Evolutionary conservation across 2,888 invertebrate species (phyloP).

Genomic region (Meandrusa payeni): DNA sequence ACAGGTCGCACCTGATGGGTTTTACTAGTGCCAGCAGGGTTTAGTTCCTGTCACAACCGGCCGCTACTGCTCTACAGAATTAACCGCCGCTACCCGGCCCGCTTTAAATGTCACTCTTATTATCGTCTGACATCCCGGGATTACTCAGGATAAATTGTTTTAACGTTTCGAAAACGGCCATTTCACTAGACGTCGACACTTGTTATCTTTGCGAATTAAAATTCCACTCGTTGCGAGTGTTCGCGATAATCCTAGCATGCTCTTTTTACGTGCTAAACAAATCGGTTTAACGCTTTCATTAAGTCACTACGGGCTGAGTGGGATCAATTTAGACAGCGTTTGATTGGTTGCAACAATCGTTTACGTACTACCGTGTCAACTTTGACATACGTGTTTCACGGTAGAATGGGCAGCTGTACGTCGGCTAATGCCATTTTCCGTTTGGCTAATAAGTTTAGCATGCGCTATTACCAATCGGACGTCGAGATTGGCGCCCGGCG

Average conservation of each 20-base stretch:
- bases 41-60: conserved; percentile 75
- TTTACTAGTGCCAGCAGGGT: conserved; percentile 71
- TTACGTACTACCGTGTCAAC: conserved; percentile 66
- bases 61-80: conserved; percentile 69
- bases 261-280: conserved; percentile 38
- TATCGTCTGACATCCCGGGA: conserved; percentile 76
- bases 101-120: conserved; percentile 79
- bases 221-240: conserved; percentile 41
- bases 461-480: conserved; percentile 77
- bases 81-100: conserved; percentile 60
- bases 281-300: conserved; percentile 53
- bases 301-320: conserved; percentile 40
- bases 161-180: conserved; percentile 65
- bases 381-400: conserved; percentile 69
- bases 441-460: conserved; percentile 79
- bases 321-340: conserved; percentile 60
- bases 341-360: conserved; percentile 77
- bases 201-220: conserved; percentile 68
- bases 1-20: conserved; percentile 68
- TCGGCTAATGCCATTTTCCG: conserved; percentile 77
- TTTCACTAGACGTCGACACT: conserved; percentile 61
- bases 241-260: conserved; percentile 45
- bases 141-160: conserved; percentile 79
- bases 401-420: conserved; percentile 54
- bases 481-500: conserved; percentile 59